phyloP scores from a whole-genome alignment of 2,113 vertebrate genomes.

The Rana temporaria region DNA sequence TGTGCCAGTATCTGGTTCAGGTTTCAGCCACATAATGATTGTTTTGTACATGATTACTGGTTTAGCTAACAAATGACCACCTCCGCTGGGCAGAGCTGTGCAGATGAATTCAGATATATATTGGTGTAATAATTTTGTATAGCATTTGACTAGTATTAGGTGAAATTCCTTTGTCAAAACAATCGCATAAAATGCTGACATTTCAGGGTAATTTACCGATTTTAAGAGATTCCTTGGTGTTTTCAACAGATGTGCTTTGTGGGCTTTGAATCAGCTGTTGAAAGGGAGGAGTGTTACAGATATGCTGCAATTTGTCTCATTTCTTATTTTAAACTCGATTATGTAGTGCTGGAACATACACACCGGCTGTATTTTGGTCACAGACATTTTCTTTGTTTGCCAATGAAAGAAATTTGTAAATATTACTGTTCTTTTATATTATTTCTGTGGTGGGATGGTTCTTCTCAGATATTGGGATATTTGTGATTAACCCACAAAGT shows the following conservation, averaged over 20 bases:
- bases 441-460: background rate
- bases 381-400: background rate
- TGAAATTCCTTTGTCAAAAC: background rate
- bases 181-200: background rate
- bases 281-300: constrained; percentile 19
- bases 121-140: background rate
- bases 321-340: constrained; percentile 22
- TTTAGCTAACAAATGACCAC: no score
- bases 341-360: constrained; percentile 7
- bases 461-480: background rate
- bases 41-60: no score
- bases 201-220: constrained; percentile 25
- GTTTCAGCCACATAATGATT: no score
- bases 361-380: constrained; percentile 43
- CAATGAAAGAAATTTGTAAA: background rate
- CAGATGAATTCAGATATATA: background rate
- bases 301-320: constrained; percentile 38
- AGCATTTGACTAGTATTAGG: background rate
- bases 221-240: background rate
- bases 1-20: no score
- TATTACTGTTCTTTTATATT: background rate
- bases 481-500: background rate
- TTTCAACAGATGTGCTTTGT: constrained; percentile 35
- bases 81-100: no score
- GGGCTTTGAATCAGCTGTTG: constrained; percentile 14